Evolutionary conservation across 2,888 invertebrate species (phyloP).

Genomic region (Harmothoe impar): DNA sequence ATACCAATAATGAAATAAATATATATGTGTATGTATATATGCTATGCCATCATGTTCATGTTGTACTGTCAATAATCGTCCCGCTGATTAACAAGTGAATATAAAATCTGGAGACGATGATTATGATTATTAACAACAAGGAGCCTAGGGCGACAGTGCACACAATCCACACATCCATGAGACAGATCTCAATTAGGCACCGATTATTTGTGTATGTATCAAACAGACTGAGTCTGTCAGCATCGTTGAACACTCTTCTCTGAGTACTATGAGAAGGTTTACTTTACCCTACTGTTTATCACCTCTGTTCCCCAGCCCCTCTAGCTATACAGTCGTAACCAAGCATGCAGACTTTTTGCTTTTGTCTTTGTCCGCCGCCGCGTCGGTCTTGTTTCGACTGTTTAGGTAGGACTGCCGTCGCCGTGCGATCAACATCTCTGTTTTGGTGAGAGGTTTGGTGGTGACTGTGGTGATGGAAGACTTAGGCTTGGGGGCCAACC

Average conservation of each 20-base stretch:
- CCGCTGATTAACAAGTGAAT: slow-evolving; percentile 12
- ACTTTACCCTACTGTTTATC: slow-evolving; percentile 27
- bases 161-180: background rate
- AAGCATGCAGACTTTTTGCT: slow-evolving; percentile 63
- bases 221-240: background rate
- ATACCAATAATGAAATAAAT: slow-evolving; percentile 53
- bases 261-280: background rate
- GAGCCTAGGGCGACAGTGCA: slow-evolving; percentile 12
- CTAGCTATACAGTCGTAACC: slow-evolving; percentile 68
- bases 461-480: slow-evolving; percentile 5
- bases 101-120: slow-evolving; percentile 29
- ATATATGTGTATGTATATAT: slow-evolving; percentile 40
- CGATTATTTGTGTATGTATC: background rate
- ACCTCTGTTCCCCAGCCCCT: slow-evolving; percentile 26
- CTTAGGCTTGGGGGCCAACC: slow-evolving; percentile 41
- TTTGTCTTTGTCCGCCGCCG: slow-evolving; percentile 54
- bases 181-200: slow-evolving; percentile 38
- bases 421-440: slow-evolving; percentile 81
- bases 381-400: slow-evolving; percentile 60
- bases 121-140: slow-evolving; percentile 12
- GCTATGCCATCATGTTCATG: background rate
- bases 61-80: background rate
- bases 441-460: slow-evolving; percentile 76
- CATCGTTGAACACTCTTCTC: slow-evolving; percentile 14
- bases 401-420: slow-evolving; percentile 70